Percentiles rank a stretch among this genome's conserved stretches.
Conservation (phyloP, 2,797 vertebrate genomes). For the Rhinichthys osculus region DNA sequence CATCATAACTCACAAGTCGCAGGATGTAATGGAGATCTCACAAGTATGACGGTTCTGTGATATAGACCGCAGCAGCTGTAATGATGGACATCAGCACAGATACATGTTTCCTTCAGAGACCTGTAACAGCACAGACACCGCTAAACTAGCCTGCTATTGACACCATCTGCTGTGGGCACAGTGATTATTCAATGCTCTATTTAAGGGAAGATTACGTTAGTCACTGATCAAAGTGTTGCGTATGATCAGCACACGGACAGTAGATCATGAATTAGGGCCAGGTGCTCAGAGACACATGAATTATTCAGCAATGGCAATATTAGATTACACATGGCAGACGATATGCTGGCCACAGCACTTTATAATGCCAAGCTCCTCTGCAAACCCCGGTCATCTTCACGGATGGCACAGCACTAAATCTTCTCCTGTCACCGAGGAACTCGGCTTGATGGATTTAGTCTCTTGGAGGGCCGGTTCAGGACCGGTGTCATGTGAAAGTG, state of each 20-base stretch:
- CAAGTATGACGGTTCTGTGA: neutral
- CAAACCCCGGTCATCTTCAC: conserved; percentile 1
- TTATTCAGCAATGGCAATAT: conserved; percentile 22
- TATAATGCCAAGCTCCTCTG: neutral
- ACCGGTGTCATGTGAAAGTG: neutral
- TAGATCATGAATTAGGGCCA: neutral
- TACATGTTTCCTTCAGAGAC: neutral
- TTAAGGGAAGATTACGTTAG: neutral
- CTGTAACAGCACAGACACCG: neutral
- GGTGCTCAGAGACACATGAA: conserved; percentile 11
- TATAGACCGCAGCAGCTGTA: neutral
- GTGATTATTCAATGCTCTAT: conserved; percentile 1
- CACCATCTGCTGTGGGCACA: neutral
- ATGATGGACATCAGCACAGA: neutral
- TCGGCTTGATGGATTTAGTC: neutral
- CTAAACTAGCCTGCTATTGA: neutral
- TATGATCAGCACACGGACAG: neutral
- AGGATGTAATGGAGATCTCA: neutral
- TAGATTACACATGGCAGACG: conserved; percentile 26
- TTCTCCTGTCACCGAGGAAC: neutral
- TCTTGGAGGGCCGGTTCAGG: neutral
- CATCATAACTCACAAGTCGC: neutral
- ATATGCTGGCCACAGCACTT: conserved; percentile 11
- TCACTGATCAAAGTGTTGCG: conserved; percentile 1
- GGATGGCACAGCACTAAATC: neutral